phyloP scores from a whole-genome alignment of 2,113 vertebrate species.

The Oostethus manadensis region DNA sequence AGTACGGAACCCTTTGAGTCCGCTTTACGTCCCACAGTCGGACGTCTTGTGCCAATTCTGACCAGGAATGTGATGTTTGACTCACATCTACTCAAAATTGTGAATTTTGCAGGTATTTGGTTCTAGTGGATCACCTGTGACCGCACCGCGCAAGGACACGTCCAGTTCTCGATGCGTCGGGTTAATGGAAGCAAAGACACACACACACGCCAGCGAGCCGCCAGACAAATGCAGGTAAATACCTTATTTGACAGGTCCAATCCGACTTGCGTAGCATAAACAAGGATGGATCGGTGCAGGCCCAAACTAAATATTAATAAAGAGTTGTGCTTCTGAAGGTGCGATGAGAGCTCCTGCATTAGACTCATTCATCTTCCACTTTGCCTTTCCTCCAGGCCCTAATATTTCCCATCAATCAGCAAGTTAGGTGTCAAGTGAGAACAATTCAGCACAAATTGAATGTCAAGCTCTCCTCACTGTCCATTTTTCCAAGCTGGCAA shows the following conservation, averaged over 20 bases:
- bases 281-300: slow-evolving; percentile 64
- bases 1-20: too few species aligned
- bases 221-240: slow-evolving; percentile 71
- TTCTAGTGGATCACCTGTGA: too few species aligned
- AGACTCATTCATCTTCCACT: slow-evolving; percentile 71
- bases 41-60: too few species aligned
- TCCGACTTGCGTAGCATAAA: slow-evolving; percentile 65
- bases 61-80: too few species aligned
- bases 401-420: slow-evolving; percentile 75
- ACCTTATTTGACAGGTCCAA: slow-evolving; percentile 72
- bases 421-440: slow-evolving; percentile 67
- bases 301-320: slow-evolving; percentile 74
- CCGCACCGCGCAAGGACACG: too few species aligned
- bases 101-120: too few species aligned
- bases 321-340: slow-evolving; percentile 69
- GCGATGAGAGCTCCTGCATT: slow-evolving; percentile 61
- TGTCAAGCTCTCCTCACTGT: slow-evolving; percentile 61
- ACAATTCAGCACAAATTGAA: slow-evolving; percentile 65
- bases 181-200: background rate
- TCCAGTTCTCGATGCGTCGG: background rate
- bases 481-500: slow-evolving; percentile 59
- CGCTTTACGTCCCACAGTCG: too few species aligned
- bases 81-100: too few species aligned
- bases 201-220: slow-evolving; percentile 38
- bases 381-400: slow-evolving; percentile 65